A percentile compares a stretch with the other conserved stretches of the same genome.
Evolutionary conservation across 2,113 vertebrate species (phyloP).

Genomic region (Phyllostomus discolor): DNA sequence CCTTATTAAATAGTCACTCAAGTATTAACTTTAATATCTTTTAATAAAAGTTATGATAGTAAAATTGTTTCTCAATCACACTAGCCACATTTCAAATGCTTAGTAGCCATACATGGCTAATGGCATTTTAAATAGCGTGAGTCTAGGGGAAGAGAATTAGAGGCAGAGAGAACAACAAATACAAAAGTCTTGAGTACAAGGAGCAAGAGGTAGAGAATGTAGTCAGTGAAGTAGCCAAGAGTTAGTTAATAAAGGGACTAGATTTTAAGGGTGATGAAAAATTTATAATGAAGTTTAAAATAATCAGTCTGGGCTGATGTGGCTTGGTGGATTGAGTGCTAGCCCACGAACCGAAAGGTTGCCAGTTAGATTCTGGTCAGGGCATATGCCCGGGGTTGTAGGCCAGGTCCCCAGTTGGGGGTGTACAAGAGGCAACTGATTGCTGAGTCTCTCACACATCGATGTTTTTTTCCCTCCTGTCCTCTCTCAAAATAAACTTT

Average conservation of each 20-base stretch:
- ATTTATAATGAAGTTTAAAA: background rate
- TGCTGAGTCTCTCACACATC: too few relatives aligned
- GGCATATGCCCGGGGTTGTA: background rate
- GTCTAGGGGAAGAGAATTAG: background rate
- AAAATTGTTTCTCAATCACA: background rate
- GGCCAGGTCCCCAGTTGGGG: too few relatives aligned
- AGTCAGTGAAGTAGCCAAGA: background rate
- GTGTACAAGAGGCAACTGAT: too few relatives aligned
- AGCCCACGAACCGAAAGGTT: background rate
- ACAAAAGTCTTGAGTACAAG: background rate
- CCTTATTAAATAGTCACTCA: background rate
- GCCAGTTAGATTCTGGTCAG: background rate
- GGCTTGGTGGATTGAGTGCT: background rate
- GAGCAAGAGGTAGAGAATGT: background rate
- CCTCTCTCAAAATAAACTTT: background rate
- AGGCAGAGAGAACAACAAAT: background rate
- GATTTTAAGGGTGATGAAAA: background rate
- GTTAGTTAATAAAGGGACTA: background rate
- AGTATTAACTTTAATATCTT: conserved; percentile 9
- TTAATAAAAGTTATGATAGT: background rate
- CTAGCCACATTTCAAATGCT: background rate
- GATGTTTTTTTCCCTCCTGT: background rate
- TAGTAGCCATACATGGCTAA: background rate
- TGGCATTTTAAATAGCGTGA: background rate
- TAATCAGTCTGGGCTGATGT: background rate